Conservation (phyloP, 2,797 vertebrate species). For the Pseudochromis fuscus region DNA sequence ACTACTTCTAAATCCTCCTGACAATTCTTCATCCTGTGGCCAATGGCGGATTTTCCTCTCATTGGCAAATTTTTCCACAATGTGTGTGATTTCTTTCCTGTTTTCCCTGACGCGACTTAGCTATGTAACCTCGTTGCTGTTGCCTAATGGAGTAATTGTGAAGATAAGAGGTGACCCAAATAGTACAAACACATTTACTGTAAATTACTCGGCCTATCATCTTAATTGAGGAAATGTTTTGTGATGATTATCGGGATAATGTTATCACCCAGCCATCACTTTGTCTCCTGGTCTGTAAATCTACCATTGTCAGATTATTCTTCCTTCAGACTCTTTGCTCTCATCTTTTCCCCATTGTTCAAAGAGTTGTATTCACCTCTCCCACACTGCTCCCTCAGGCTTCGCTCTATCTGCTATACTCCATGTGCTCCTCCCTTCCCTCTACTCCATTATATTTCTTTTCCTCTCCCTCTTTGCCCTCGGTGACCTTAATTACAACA, state of each 20-base stretch:
- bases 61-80: background rate
- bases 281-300: slow-evolving; percentile 13
- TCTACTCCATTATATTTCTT: slow-evolving; percentile 7
- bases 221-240: background rate
- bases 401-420: background rate
- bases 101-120: background rate
- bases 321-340: background rate
- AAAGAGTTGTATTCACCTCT: background rate
- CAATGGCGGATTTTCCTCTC: background rate
- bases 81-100: background rate
- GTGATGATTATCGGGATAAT: no score
- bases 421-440: background rate
- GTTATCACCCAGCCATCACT: no score
- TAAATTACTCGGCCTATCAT: background rate
- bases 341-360: background rate
- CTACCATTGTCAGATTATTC: background rate
- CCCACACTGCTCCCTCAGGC: background rate
- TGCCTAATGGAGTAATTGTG: background rate
- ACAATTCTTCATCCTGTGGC: background rate
- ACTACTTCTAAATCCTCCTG: background rate
- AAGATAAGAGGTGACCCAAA: background rate
- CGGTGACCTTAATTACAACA: slow-evolving; percentile 80
- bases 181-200: background rate
- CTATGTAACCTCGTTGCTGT: background rate
- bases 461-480: slow-evolving; percentile 41